Base-by-base conservation (phyloP, 2,888 invertebrate species). In the Synanthedon formicaeformis region DNA sequence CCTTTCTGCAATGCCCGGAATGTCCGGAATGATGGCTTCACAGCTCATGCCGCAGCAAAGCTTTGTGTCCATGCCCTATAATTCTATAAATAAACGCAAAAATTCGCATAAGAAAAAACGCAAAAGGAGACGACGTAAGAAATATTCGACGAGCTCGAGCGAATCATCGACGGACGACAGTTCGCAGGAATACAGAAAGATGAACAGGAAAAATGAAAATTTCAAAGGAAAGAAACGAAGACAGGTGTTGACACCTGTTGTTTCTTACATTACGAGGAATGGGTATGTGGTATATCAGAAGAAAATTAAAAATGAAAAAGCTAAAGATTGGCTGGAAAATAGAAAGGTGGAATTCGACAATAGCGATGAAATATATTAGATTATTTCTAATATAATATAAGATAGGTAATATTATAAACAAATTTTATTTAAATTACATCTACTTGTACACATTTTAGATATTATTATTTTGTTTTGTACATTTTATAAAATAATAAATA, bases 251-350 rank as follows among this genome's bases (percentile, higher is more conserved):
- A 84, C 81, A 5, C 85, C 85, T 1, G 80, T 86, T 0, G 75
- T 85, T 0, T 85, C 85, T 0, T 85, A 85, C 50, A 72, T 86
- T 0, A 84, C 83, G 1, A 78, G 78, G 50, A 78, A 80, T 53
- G 85, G 85, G 0, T 76, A 75, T 48, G 81, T 84, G 3, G 71
- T 84, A 1, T 86, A 80, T 54, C 80, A 83, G 62, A 85, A 83
- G 59, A 84, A 78, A 56, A 77, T 85, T 34, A 78, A 75, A 57
- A 80, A 75, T 23, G 75, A 82, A 2, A 77, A 69, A 41, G 81
- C 81, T 1, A 75, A 67, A 50, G 81, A 85, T 51, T 86, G 82
- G 83, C 58, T 85, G 51, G 71, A 76, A 18, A 57, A 75, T 34
- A 63, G 67, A 2, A 67, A 60, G 49, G 14, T 1, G 6, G 12